Base-by-base conservation (phyloP, 2,113 vertebrate genomes). In the Sylvia atricapilla region DNA sequence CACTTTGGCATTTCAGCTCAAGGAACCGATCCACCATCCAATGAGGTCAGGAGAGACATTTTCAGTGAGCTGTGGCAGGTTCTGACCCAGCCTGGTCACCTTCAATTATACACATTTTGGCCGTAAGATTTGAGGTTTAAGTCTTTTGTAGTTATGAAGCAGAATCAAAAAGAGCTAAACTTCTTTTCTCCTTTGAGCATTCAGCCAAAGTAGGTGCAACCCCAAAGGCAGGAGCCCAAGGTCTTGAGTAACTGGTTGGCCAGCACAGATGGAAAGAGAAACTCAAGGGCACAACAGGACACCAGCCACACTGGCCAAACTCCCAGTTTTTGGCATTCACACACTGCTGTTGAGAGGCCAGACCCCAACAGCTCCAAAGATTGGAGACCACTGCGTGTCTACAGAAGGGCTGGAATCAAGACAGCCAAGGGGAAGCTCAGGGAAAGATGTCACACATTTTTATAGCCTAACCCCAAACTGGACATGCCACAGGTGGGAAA, bases 391-490 rank as follows among this genome's bases (percentile, higher is more conserved):
- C 28, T 53, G 43, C 6, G 13, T 2, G 1, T 23, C 68, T 74
- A 11, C 22, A 62, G 20, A 22, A 68, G 20, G 47, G 33, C 27
- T 67, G 8, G 39, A 41, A 41, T 6, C 11, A 62, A 41, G 33
- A 33, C 8, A 90, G 60, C 13, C 56, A 25, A 59, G 33, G 12
- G 39, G 10, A 14, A 78, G 37, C 43, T 47, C 3, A 6, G 25
- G 20, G 56, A 24, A 67, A 69, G 24, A 24, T 2, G 0, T 18
- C 1, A 1, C n/a, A 37, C 2, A 0, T 22, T 53, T 60, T 46
- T 14, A 20, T 37, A 83, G 44, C 4, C 0, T 28, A 52, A 39
- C 21, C 52, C 35, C 19, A 35, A 55, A 28, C 22, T 25, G 39
- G 73, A 46, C 13, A 3, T 0, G 0, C 9, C 33, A 56, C 1